A percentile compares a stretch with the other conserved stretches of the same genome.
These are phyloP conservation scores for Orius laevigatus DNA, from an alignment of 1,140 invertebrate species.

Conservation along the genomic window DNA sequence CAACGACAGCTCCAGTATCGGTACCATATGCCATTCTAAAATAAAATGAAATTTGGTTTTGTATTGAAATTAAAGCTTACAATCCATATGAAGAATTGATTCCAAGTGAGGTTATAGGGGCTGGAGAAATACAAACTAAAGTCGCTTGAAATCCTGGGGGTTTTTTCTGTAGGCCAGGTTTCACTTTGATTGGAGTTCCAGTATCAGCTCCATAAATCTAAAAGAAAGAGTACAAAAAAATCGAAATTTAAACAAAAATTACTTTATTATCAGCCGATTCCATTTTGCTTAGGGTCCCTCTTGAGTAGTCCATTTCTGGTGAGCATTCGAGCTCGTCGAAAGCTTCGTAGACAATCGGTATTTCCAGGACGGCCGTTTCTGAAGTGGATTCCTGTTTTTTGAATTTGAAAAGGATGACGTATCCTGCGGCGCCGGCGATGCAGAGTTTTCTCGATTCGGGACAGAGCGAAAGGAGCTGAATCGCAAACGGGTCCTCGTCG, in stretches of 20 bases:
- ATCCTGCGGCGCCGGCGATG: conserved; percentile 75
- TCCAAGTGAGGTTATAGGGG: conserved; percentile 72
- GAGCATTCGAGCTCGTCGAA: conserved; percentile 60
- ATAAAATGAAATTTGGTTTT: conserved; percentile 16
- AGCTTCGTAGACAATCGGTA: conserved; percentile 70
- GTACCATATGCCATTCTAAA: conserved; percentile 89
- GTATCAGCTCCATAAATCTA: conserved; percentile 11
- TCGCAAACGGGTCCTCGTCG: conserved; percentile 84
- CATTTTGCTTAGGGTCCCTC: conserved; percentile 13
- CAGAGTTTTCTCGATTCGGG: conserved; percentile 80
- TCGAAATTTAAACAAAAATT: conserved; percentile 13
- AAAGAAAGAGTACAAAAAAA: not conserved
- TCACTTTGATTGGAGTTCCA: conserved; percentile 44
- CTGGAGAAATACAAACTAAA: conserved; percentile 79
- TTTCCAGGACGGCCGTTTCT: conserved; percentile 75
- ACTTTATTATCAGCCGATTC: conserved; percentile 36
- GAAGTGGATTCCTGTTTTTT: conserved; percentile 71
- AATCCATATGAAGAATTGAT: conserved; percentile 92
- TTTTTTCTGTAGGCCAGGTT: conserved; percentile 58
- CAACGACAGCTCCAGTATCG: conserved; percentile 81
- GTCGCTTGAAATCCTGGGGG: conserved; percentile 87
- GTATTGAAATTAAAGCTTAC: conserved; percentile 48
- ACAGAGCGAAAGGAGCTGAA: conserved; percentile 82
- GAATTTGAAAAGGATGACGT: conserved; percentile 92
- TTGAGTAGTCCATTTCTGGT: conserved; percentile 57